phyloP scores from a whole-genome alignment of 2,888 invertebrate genomes.

The Polyommatus icarus region DNA sequence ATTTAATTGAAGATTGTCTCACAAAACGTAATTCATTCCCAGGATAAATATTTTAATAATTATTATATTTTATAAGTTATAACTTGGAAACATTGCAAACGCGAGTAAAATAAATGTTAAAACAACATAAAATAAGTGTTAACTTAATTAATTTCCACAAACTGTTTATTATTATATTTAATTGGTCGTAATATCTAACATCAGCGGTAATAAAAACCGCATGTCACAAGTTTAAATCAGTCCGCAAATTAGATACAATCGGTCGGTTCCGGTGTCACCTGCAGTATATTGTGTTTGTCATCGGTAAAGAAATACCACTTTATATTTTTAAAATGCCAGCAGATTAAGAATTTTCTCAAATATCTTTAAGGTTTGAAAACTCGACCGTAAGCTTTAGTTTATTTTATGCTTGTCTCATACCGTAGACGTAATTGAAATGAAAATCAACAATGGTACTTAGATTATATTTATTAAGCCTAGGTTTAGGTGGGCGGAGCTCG shows the following conservation, averaged over 20 bases:
- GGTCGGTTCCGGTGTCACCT: background rate
- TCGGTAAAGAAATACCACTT: background rate
- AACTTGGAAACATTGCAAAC: no score
- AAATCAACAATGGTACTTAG: background rate
- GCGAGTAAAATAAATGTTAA: no score
- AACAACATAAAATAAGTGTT: background rate
- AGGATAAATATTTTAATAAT: no score
- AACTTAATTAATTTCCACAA: background rate
- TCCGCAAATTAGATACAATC: background rate
- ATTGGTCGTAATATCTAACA: background rate
- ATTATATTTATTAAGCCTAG: background rate
- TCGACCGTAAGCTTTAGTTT: no score
- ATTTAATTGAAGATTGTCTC: no score
- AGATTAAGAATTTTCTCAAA: no score
- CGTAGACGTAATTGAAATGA: background rate
- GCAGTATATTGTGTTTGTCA: no score
- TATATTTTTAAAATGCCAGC: background rate
- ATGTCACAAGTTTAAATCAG: background rate
- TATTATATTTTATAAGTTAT: no score
- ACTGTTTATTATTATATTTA: background rate
- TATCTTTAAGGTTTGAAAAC: no score
- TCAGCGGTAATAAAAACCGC: background rate
- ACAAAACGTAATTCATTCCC: no score
- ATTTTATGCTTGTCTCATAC: no score
- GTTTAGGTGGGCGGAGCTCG: constrained; percentile 45